A percentile compares a stretch with the other conserved stretches of the same genome.
Conservation (phyloP, 2,888 invertebrate species). For the Agonum fuliginosum region DNA sequence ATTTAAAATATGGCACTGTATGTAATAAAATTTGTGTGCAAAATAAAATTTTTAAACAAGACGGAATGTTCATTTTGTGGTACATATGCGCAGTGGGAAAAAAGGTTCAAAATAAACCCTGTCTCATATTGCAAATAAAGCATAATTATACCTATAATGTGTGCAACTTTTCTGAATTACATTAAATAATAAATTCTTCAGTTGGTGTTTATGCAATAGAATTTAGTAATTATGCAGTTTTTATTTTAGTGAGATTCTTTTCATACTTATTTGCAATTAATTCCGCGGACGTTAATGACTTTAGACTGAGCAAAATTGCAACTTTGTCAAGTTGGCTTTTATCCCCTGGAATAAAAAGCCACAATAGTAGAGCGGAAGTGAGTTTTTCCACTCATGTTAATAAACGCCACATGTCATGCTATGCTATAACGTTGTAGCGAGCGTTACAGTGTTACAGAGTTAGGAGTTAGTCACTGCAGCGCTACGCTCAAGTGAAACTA, state of each 20-base stretch:
- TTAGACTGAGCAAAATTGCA: constrained; percentile 13
- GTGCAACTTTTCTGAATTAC: too few relatives aligned
- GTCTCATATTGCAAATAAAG: too few relatives aligned
- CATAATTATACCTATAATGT: too few relatives aligned
- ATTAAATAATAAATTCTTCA: too few relatives aligned
- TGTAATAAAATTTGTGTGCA: too few relatives aligned
- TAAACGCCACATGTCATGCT: constrained; percentile 31
- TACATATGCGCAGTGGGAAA: too few relatives aligned
- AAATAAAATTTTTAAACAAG: too few relatives aligned
- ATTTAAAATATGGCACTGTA: too few relatives aligned
- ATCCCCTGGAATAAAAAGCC: constrained; percentile 26
- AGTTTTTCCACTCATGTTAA: constrained; percentile 42
- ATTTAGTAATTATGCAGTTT: not conserved
- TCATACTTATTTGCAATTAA: constrained; percentile 26
- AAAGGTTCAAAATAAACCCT: too few relatives aligned
- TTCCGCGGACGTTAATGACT: constrained; percentile 14
- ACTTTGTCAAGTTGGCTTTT: constrained; percentile 30
- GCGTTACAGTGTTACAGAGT: too few relatives aligned
- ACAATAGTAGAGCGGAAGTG: constrained; percentile 1
- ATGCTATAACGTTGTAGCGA: not conserved
- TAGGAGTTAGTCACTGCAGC: too few relatives aligned
- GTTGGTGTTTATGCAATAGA: not conserved
- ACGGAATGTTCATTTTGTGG: too few relatives aligned
- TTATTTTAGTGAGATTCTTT: not conserved
- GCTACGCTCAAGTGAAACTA: constrained; percentile 30